phyloP scores from a whole-genome alignment of 1,140 invertebrate genomes.

The Brachionus rubens region DNA sequence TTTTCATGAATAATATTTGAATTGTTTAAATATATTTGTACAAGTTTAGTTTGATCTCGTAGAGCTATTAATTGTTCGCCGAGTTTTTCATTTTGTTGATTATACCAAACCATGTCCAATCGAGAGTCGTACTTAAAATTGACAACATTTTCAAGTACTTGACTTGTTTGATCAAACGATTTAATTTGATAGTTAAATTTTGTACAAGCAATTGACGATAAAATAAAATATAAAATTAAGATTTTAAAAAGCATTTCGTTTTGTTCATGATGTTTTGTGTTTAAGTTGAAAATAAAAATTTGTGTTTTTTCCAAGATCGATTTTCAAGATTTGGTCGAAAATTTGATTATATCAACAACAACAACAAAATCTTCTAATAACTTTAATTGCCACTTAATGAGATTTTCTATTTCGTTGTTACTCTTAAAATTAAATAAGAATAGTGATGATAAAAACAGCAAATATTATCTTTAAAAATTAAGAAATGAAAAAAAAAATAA shows the following conservation, averaged over 20 bases:
- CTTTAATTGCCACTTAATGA: background rate
- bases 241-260: constrained; percentile 16
- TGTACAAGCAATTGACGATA: background rate
- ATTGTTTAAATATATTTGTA: background rate
- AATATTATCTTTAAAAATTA: constrained; percentile 28
- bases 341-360: background rate
- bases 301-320: background rate
- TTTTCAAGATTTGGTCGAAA: background rate
- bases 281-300: background rate
- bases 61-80: background rate
- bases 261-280: background rate
- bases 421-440: constrained; percentile 6
- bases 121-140: background rate
- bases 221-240: background rate
- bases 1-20: background rate
- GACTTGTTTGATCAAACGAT: background rate
- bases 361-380: background rate
- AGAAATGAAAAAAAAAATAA: background rate
- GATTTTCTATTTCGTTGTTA: background rate
- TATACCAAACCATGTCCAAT: background rate
- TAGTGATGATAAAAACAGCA: constrained; percentile 7
- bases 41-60: background rate
- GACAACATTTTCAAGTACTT: background rate
- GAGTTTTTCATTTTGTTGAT: background rate
- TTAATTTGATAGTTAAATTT: background rate